phyloP scores from a whole-genome alignment of 2,888 invertebrate species.

The Sipha maydis region DNA sequence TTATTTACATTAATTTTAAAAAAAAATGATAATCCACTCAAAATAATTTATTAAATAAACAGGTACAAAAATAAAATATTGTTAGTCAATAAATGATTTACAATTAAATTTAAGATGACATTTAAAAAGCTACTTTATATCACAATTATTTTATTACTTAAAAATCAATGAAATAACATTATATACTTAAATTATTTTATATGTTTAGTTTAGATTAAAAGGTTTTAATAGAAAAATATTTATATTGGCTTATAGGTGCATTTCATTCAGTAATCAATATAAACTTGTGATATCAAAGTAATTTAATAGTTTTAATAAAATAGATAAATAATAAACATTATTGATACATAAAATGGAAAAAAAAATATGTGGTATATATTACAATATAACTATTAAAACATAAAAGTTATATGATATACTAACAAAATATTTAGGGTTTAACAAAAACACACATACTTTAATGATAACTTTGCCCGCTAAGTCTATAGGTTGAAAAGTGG shows the following conservation, averaged over 20 bases:
- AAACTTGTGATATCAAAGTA: neutral
- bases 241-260: neutral
- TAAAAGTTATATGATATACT: neutral
- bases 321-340: neutral
- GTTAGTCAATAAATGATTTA: too few relatives aligned
- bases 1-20: too few relatives aligned
- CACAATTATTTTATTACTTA: too few relatives aligned
- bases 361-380: too few relatives aligned
- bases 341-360: too few relatives aligned
- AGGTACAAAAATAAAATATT: too few relatives aligned
- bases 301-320: neutral
- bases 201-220: neutral
- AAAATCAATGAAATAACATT: too few relatives aligned
- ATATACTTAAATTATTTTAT: too few relatives aligned
- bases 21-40: too few relatives aligned
- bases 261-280: neutral
- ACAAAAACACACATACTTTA: constrained; percentile 67
- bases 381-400: neutral
- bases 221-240: neutral
- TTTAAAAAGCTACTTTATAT: too few relatives aligned
- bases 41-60: too few relatives aligned
- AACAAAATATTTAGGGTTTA: neutral
- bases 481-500: constrained; percentile 67
- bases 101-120: too few relatives aligned
- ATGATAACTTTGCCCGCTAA: constrained; percentile 71